Conservation (phyloP, 2,797 vertebrate species). For the Aplochiton taeniatus region DNA sequence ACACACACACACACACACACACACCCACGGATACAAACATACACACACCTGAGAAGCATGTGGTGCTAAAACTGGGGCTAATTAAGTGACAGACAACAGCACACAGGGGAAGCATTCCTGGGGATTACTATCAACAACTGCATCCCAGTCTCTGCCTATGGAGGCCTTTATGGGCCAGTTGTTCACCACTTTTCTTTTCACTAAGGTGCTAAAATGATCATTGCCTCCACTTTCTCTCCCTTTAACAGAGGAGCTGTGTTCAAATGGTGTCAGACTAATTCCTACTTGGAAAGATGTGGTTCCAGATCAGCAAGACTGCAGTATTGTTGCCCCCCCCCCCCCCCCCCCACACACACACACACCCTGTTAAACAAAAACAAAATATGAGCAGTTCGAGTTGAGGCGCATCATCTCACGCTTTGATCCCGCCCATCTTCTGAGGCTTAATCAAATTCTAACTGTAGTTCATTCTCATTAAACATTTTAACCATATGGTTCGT, state of each 20-base stretch:
- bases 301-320: too few species aligned
- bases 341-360: too few species aligned
- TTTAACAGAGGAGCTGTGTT: background rate
- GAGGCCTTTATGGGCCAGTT: conserved; percentile 22
- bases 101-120: conserved; percentile 20
- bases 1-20: background rate
- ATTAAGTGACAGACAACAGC: conserved; percentile 28
- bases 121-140: conserved; percentile 20
- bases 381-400: background rate
- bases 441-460: too few species aligned
- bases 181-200: conserved; percentile 13
- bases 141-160: background rate
- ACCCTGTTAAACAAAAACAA: too few species aligned
- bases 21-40: background rate
- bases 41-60: conserved; percentile 16
- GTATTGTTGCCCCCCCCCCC: too few species aligned
- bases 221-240: background rate
- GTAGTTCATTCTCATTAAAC: too few species aligned
- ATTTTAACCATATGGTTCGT: too few species aligned
- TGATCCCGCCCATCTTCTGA: too few species aligned
- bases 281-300: too few species aligned
- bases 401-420: background rate
- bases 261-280: too few species aligned
- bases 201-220: conserved; percentile 16
- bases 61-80: conserved; percentile 16